Conservation (phyloP, 2,888 invertebrate genomes). For the Neria commutata region DNA sequence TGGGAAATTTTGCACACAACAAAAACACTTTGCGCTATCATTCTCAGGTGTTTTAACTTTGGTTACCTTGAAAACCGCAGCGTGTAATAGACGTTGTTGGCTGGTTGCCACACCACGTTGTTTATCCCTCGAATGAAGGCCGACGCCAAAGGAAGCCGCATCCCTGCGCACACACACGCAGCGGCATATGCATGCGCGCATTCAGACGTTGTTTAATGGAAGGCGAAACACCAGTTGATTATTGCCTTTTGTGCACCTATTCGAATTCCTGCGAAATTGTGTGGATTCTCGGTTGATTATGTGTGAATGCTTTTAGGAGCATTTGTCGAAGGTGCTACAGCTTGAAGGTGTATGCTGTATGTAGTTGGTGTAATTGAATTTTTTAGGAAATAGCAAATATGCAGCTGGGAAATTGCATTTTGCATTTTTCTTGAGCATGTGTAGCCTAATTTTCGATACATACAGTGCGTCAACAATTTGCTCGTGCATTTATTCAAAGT, state of each 20-base stretch:
- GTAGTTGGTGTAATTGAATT: neutral
- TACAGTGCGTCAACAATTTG: too few relatives aligned
- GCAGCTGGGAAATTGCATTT: too few relatives aligned
- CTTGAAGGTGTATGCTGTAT: neutral
- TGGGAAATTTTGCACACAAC: slow-evolving; percentile 31
- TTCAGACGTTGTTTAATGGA: slow-evolving; percentile 36
- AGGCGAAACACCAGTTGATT: slow-evolving; percentile 58
- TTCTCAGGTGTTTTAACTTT: slow-evolving; percentile 7
- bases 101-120: slow-evolving; percentile 1
- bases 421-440: too few relatives aligned
- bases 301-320: neutral
- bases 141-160: neutral
- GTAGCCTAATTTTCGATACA: too few relatives aligned
- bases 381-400: neutral
- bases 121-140: slow-evolving; percentile 8
- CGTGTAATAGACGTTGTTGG: slow-evolving; percentile 13
- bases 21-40: neutral
- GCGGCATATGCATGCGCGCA: too few relatives aligned
- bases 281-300: neutral
- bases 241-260: slow-evolving; percentile 23
- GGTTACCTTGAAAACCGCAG: slow-evolving; percentile 28
- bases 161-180: slow-evolving; percentile 5
- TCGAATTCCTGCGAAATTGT: slow-evolving; percentile 1
- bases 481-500: too few relatives aligned
- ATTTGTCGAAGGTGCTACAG: slow-evolving; percentile 7